Evolutionary conservation across 2,113 vertebrate species (phyloP), one percentile per base, ranked within the genome.

Genomic region (Onychostoma macrolepis): DNA sequence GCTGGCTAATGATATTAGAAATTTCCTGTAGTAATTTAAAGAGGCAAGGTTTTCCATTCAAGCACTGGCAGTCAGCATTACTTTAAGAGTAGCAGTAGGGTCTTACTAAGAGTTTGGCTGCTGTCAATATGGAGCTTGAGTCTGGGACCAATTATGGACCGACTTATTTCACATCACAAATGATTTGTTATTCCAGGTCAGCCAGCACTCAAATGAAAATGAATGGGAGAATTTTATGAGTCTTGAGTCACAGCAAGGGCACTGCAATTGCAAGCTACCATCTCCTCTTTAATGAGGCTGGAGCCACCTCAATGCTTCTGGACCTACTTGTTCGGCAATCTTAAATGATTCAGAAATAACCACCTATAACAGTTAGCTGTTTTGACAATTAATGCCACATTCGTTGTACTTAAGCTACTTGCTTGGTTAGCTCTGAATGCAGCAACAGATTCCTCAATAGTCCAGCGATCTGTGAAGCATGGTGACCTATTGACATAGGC

Each of bases 141-240:
- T 80, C 84, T 89, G 88, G 87, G 85, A 89, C 80, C 88, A 91
- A 91, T 90, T 89, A 91, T 85, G 11, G 41, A 67, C 56, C 33
- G 33, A 76, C 69, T 24, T 36, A 85, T 83, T 82, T 79, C 48
- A 84, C 87, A 89, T 87, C 33, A 48, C 80, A 87, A 83, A 88
- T 86, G 63, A 88, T 86, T 91, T 87, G 83, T 91, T 89, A 86
- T 91, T 88, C 65, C 82, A 89, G 71, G 67, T 86, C 72, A 50
- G 82, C 69, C 58, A 15, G 48, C 15, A 38, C 81, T 88, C 71
- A 80, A 83, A 77, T 61, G 63, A 87, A 83, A 77, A 88, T 84
- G n/a, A 87, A 87, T 87, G 43, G 71, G 67, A 78, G 17, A 30
- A 17, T 50, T 84, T 86, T 50, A 76, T 71, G 72, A 84, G n/a